phyloP scores from a whole-genome alignment of 2,888 invertebrate genomes.

The Dioctria linearis region DNA sequence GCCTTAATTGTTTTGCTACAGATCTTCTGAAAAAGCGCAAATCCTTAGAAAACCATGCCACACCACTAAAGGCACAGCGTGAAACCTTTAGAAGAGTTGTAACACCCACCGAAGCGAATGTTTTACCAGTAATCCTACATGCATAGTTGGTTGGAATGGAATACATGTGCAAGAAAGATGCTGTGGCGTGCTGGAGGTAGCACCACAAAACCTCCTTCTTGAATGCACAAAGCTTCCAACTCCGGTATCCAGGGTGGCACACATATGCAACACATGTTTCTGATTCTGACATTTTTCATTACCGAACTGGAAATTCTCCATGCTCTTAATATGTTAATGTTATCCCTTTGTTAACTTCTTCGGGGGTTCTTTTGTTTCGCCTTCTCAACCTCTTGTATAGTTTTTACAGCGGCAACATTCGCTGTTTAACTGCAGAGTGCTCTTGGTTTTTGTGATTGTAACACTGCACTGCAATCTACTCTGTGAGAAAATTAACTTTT shows the following conservation, averaged over 20 bases:
- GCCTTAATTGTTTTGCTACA: too few species aligned
- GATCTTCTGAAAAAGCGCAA: too few species aligned
- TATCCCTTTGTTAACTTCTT: constrained; percentile 4
- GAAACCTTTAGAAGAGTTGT: too few species aligned
- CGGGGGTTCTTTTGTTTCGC: background rate
- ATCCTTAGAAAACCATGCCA: too few species aligned
- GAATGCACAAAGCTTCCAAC: too few species aligned
- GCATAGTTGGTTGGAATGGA: too few species aligned
- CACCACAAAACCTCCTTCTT: too few species aligned
- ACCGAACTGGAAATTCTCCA: background rate
- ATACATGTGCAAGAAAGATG: background rate
- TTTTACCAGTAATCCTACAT: too few species aligned
- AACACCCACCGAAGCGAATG: too few species aligned
- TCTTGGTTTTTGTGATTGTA: background rate
- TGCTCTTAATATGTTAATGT: background rate
- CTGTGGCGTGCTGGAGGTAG: background rate
- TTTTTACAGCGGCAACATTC: background rate
- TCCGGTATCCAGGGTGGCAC: background rate
- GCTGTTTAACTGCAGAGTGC: background rate
- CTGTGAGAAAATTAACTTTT: background rate
- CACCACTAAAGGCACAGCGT: too few species aligned
- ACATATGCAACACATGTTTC: constrained; percentile 4
- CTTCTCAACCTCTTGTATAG: background rate
- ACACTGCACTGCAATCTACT: background rate
- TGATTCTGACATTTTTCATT: constrained; percentile 1